A percentile compares a stretch with the other conserved stretches of the same genome.
Conservation (phyloP, 1,140 invertebrate genomes). For the Anoplophora glabripennis region DNA sequence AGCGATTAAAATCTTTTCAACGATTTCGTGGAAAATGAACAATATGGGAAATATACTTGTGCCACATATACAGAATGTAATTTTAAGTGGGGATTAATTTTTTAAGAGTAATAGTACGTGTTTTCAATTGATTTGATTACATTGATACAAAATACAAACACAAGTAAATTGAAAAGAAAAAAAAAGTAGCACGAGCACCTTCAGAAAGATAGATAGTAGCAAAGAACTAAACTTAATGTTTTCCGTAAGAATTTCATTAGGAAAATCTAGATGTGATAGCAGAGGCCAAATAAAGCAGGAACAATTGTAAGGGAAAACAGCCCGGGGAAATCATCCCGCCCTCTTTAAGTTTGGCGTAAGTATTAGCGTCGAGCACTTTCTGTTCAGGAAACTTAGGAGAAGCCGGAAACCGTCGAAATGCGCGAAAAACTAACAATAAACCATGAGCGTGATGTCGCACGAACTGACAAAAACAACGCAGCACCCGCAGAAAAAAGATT, state of each 20-base stretch:
- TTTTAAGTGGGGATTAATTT: too few species aligned
- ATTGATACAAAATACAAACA: background rate
- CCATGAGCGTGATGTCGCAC: conserved; percentile 23
- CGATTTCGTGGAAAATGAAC: too few species aligned
- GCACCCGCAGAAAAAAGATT: conserved; percentile 14
- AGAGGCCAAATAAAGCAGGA: conserved; percentile 10
- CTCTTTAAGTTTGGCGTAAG: conserved; percentile 17
- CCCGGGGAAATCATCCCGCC: background rate
- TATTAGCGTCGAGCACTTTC: conserved; percentile 21
- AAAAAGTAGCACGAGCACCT: too few species aligned
- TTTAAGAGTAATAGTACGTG: too few species aligned
- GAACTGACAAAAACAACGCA: conserved; percentile 15
- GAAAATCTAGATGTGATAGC: background rate
- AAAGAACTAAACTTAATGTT: too few species aligned
- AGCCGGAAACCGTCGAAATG: conserved; percentile 26
- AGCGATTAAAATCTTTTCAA: too few species aligned
- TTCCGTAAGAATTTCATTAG: too few species aligned
- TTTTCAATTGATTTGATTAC: too few species aligned
- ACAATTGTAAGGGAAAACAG: background rate
- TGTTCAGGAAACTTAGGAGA: conserved; percentile 18
- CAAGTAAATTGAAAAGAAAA: conserved; percentile 15
- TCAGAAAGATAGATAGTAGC: too few species aligned
- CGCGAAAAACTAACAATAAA: conserved; percentile 29
- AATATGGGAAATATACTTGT: too few species aligned
- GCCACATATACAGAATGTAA: too few species aligned